Percentiles rank a stretch among this genome's conserved stretches.
Conservation (phyloP, 1,140 invertebrate species). For the Odontomachus brunneus region DNA sequence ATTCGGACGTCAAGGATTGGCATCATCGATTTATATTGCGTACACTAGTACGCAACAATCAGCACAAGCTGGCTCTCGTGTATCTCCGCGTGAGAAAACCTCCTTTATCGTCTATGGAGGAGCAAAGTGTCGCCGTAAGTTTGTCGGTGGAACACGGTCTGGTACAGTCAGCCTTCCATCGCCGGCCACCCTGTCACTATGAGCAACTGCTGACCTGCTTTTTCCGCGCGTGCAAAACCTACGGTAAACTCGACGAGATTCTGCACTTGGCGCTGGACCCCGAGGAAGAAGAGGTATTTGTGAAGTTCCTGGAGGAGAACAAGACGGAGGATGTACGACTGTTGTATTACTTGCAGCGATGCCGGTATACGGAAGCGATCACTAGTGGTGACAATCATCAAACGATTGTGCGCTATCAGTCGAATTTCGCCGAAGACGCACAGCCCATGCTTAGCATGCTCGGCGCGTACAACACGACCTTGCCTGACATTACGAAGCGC, state of each 20-base stretch:
- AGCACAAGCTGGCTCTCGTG: conserved; percentile 86
- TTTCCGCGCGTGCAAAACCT: conserved; percentile 82
- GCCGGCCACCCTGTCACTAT: conserved; percentile 83
- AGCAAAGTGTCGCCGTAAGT: conserved; percentile 83
- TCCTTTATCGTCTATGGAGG: conserved; percentile 84
- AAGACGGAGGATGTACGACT: conserved; percentile 79
- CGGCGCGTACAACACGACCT: conserved; percentile 79
- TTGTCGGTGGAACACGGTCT: conserved; percentile 87
- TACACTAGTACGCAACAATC: conserved; percentile 86
- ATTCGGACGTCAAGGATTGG: conserved; percentile 86
- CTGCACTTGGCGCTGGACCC: conserved; percentile 85
- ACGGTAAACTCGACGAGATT: conserved; percentile 85
- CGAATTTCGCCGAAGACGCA: background rate
- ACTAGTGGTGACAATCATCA: conserved; percentile 76
- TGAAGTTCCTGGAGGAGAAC: conserved; percentile 84
- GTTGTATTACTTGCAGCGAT: conserved; percentile 83
- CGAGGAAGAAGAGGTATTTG: conserved; percentile 86
- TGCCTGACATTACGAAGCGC: conserved; percentile 78
- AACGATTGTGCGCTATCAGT: conserved; percentile 7
- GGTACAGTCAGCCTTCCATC: conserved; percentile 87
- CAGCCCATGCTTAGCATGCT: conserved; percentile 72
- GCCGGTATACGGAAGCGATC: conserved; percentile 83
- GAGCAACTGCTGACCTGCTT: conserved; percentile 78
- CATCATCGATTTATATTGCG: conserved; percentile 87
- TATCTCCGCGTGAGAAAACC: conserved; percentile 86